Base-by-base conservation (phyloP, 2,113 vertebrate species). In the Peromyscus leucopus region DNA sequence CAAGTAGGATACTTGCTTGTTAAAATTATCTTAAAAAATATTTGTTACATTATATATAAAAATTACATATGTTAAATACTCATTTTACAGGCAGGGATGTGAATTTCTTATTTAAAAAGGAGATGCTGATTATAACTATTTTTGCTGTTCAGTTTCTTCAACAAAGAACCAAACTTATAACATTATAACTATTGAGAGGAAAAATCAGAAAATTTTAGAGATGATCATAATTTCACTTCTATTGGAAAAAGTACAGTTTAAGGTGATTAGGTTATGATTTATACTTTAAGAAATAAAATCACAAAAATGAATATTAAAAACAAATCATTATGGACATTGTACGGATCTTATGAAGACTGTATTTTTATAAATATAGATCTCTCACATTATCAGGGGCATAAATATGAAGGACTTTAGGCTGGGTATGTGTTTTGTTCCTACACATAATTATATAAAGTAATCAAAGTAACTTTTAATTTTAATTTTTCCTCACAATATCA, bases 341-440 rank as follows among this genome's bases (percentile, higher is more conserved):
- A 67, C 1, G 3, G 5, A 26, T 89, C n/a, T 2, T 21, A 4
- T 59, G 15, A 69, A 33, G 1, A 5, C 0, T 78, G n/a, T 2
- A 51, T 55, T 4, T 57, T 39, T 31, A 17, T 74, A 75, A 74
- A 86, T 84, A 5, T 59, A 65, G 8, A 67, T 8, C 51, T 63
- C 61, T 26, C 9, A 69, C 42, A 57, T 71, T 7, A 0, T 0
- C 0, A 42, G n/a, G 31, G 19, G 33, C 5, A 72, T 4, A 67
- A 31, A 86, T 33, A 26, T 87, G 33, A 55, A 16, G 19, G 22
- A 51, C 9, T 65, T 2, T 2, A 22, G 4, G 11, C 17, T 90
- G 4, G 4, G 0, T 82, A 26, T 51, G 19, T 76, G 7, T 22
- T 90, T 21, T 86, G 9, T 17, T 91, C 19, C 90, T 93, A 69